Percentiles rank a stretch among this genome's conserved stretches.
These are phyloP conservation scores for Threskiornis aethiopicus DNA, from an alignment of 2,797 vertebrate species.

Conservation along the genomic window DNA sequence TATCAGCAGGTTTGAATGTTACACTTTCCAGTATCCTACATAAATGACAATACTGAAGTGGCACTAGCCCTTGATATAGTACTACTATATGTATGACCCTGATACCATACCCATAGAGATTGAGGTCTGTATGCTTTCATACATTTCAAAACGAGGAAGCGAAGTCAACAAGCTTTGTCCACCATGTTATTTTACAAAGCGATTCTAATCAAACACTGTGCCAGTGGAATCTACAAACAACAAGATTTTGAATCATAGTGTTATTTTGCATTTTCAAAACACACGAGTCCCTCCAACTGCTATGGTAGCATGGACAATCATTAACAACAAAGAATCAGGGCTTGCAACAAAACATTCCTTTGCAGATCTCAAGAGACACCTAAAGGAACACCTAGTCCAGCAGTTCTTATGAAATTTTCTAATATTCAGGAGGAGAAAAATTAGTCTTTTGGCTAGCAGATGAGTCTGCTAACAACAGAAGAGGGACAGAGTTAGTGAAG, in stretches of 20 bases:
- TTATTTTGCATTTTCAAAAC: neutral
- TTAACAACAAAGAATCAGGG: neutral
- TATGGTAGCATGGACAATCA: neutral
- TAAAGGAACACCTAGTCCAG: neutral
- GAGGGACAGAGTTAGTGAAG: neutral
- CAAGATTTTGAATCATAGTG: neutral
- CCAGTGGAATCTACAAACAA: neutral
- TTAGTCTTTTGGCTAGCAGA: neutral
- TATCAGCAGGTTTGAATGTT: neutral
- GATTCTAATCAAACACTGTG: neutral
- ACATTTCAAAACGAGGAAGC: neutral
- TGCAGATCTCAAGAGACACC: neutral
- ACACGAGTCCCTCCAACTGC: neutral
- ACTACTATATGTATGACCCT: neutral
- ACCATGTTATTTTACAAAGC: neutral
- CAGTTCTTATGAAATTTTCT: neutral
- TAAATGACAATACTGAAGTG: neutral
- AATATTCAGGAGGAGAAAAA: neutral
- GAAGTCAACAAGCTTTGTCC: neutral
- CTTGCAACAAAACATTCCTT: neutral
- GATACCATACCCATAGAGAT: neutral
- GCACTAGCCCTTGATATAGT: neutral
- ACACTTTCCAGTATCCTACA: neutral
- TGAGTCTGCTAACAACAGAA: neutral
- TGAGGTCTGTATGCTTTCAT: neutral